Evolutionary conservation across 2,797 vertebrate genomes (phyloP).

Genomic region (Scarus forsteni): DNA sequence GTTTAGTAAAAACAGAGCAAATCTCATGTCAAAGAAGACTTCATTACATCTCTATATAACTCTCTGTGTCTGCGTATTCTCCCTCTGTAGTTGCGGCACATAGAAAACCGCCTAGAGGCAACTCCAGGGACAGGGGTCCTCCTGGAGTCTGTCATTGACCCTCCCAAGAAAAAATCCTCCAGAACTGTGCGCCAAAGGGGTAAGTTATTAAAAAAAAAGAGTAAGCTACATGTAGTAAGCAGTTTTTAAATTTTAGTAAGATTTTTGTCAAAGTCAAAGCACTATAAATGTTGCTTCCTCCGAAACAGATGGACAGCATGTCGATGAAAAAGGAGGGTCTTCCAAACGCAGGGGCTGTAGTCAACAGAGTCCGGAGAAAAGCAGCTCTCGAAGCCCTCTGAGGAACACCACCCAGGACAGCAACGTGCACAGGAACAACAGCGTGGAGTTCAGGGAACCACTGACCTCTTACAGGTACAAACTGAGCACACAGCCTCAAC

Average conservation of each 20-base stretch:
- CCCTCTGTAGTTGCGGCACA: constrained; percentile 89
- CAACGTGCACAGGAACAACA: constrained; percentile 88
- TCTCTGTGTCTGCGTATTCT: not conserved
- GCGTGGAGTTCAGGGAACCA: constrained; percentile 90
- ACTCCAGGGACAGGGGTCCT: constrained; percentile 86
- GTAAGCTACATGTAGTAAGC: not conserved
- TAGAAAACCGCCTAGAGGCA: constrained; percentile 94
- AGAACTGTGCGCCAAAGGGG: constrained; percentile 87
- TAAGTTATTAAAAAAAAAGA: constrained; percentile 49
- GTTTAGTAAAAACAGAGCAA: not conserved
- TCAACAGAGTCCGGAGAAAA: constrained; percentile 89
- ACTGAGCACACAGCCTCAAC: not conserved
- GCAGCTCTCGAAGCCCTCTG: constrained; percentile 91
- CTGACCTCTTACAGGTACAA: constrained; percentile 89
- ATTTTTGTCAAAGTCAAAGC: not conserved
- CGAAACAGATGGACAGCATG: constrained; percentile 76
- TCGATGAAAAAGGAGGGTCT: constrained; percentile 72
- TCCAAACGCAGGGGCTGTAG: constrained; percentile 80
- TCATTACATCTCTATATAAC: not conserved
- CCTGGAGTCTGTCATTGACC: constrained; percentile 88
- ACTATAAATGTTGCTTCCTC: not conserved
- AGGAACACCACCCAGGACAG: constrained; percentile 92
- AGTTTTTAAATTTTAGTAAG: not conserved
- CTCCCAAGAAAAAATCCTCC: constrained; percentile 86
- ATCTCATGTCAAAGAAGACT: not conserved